A percentile compares a stretch with the other conserved stretches of the same genome.
Evolutionary conservation across 2,113 vertebrate species (phyloP).

Genomic region (Lontra canadensis): DNA sequence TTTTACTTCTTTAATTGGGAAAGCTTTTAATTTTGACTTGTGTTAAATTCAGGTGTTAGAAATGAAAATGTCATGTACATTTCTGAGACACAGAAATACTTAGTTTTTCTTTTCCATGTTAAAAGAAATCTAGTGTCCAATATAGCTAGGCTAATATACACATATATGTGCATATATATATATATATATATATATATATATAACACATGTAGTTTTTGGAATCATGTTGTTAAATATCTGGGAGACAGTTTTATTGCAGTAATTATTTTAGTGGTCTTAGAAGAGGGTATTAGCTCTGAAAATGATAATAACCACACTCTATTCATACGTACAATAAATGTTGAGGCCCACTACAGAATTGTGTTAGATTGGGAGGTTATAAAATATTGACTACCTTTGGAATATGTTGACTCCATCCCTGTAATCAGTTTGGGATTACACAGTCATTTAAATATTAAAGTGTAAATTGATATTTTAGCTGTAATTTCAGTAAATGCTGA

Average conservation of each 20-base stretch:
- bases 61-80: not conserved
- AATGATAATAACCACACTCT: not conserved
- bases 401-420: not conserved
- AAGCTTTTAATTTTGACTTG: not conserved
- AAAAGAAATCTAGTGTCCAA: not conserved
- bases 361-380: not conserved
- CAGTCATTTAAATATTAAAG: not conserved
- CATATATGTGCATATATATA: not conserved
- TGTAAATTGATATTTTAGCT: not conserved
- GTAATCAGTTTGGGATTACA: not conserved
- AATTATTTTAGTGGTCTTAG: not conserved
- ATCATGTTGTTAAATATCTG: not conserved
- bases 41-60: not conserved
- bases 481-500: not conserved
- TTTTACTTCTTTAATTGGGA: not conserved
- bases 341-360: not conserved
- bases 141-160: too few relatives aligned
- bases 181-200: not conserved
- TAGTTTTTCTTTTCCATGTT: not conserved
- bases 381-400: not conserved
- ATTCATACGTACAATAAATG: not conserved
- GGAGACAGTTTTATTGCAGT: not conserved
- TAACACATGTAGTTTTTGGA: not conserved
- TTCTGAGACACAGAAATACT: not conserved
- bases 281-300: not conserved